Evolutionary conservation across 2,888 invertebrate species (phyloP).

Genomic region (Calliphora vomitoria): DNA sequence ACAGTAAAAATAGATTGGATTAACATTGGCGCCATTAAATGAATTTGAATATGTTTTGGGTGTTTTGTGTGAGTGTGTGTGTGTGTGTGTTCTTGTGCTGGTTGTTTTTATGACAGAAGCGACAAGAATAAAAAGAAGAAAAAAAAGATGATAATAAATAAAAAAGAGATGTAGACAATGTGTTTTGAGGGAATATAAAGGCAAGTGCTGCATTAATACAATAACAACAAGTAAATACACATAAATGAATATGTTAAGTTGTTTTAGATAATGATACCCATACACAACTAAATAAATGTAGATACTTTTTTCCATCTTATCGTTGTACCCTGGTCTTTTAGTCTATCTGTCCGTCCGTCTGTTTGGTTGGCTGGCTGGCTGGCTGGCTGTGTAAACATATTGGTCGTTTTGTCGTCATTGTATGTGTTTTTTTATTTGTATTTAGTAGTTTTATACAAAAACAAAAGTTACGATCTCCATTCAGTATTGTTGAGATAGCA

Average conservation of each 20-base stretch:
- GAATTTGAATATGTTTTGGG: constrained; percentile 9
- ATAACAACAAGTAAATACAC: constrained; percentile 54
- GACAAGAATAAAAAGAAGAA: constrained; percentile 10
- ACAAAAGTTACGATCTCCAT: constrained; percentile 10
- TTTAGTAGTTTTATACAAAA: neutral
- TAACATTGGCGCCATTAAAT: constrained; percentile 53
- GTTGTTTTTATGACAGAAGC: constrained; percentile 14
- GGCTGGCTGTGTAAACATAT: constrained; percentile 15
- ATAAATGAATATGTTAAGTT: constrained; percentile 67
- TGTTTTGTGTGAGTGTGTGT: neutral
- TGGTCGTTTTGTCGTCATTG: constrained; percentile 14
- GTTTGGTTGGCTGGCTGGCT: neutral
- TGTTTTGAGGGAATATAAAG: constrained; percentile 42
- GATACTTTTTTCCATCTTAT: neutral
- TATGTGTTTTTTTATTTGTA: neutral
- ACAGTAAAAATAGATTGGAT: neutral
- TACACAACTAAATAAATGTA: neutral
- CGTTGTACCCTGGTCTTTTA: constrained; percentile 7
- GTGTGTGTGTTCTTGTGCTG: neutral
- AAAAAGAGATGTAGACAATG: constrained; percentile 34
- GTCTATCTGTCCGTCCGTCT: neutral
- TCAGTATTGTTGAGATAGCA: constrained; percentile 6
- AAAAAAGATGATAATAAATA: neutral
- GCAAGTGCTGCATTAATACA: constrained; percentile 52
- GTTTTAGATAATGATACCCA: constrained; percentile 29